Conservation (phyloP, 1,140 invertebrate genomes). For the Drosophila baimaii region DNA sequence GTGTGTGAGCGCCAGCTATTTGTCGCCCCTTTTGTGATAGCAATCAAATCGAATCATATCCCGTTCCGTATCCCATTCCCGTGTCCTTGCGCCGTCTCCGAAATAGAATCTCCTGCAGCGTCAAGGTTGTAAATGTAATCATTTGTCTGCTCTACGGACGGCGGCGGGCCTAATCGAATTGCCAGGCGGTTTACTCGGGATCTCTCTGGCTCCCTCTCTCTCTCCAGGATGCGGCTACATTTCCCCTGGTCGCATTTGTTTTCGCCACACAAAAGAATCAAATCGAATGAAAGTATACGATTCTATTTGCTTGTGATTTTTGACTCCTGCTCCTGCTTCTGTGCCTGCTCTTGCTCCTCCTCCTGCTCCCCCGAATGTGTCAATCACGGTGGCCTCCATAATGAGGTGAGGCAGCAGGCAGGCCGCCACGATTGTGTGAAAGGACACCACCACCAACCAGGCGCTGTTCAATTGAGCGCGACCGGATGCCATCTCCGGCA, state of each 20-base stretch:
- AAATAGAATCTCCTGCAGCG: conserved; percentile 65
- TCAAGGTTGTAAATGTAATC: conserved; percentile 55
- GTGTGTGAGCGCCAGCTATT: conserved; percentile 59
- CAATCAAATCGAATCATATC: conserved; percentile 79
- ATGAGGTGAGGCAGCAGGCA: conserved; percentile 39
- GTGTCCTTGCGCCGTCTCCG: conserved; percentile 6
- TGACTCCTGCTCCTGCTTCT: conserved; percentile 10
- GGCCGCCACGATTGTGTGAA: conserved; percentile 3
- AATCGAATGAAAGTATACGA: conserved; percentile 55
- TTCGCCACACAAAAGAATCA: conserved; percentile 41
- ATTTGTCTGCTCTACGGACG: conserved; percentile 41
- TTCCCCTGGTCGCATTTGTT: conserved; percentile 26
- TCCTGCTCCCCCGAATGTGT: conserved; percentile 41
- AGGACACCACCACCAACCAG: conserved; percentile 7
- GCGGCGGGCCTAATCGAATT: conserved; percentile 32
- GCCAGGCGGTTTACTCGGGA: conserved; percentile 8
- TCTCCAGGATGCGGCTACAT: background rate
- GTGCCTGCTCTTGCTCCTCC: background rate
- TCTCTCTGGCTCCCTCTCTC: too few relatives aligned
- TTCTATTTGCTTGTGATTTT: conserved; percentile 55
- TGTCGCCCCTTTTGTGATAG: conserved; percentile 74
- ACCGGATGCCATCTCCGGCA: conserved; percentile 25
- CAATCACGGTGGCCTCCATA: conserved; percentile 64
- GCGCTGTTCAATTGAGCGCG: conserved; percentile 39
- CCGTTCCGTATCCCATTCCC: conserved; percentile 35